These are phyloP conservation scores for Myotis lucifugus DNA, from an alignment of 2,113 vertebrate species.

Conservation along the genomic window DNA sequence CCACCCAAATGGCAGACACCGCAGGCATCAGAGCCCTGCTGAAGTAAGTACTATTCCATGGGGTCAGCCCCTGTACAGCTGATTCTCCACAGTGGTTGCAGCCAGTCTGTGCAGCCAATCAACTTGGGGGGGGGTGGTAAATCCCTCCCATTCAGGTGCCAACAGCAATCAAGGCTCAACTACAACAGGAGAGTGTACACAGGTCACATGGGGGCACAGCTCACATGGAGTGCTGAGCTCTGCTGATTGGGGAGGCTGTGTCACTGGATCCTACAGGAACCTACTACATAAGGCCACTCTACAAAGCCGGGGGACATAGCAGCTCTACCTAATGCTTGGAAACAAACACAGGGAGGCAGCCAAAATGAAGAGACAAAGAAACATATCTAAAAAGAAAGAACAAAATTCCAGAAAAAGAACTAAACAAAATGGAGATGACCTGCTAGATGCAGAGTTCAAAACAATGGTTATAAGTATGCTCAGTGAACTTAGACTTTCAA, in stretches of 20 bases:
- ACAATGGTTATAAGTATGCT: background rate
- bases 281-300: background rate
- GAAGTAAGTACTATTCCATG: background rate
- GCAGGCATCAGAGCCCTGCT: background rate
- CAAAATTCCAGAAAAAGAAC: background rate
- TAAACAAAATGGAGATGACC: background rate
- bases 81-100: background rate
- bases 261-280: background rate
- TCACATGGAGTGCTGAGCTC: background rate
- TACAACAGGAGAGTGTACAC: background rate
- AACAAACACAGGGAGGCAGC: background rate
- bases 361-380: background rate
- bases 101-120: background rate
- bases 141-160: background rate
- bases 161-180: background rate
- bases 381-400: background rate
- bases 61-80: background rate
- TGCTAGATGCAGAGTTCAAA: background rate
- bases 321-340: background rate
- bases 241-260: background rate
- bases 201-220: background rate
- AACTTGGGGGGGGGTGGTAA: background rate
- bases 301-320: background rate
- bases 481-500: background rate
- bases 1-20: background rate